Base-by-base conservation (phyloP, 1,140 invertebrate genomes). In the Bactericera cockerelli region DNA sequence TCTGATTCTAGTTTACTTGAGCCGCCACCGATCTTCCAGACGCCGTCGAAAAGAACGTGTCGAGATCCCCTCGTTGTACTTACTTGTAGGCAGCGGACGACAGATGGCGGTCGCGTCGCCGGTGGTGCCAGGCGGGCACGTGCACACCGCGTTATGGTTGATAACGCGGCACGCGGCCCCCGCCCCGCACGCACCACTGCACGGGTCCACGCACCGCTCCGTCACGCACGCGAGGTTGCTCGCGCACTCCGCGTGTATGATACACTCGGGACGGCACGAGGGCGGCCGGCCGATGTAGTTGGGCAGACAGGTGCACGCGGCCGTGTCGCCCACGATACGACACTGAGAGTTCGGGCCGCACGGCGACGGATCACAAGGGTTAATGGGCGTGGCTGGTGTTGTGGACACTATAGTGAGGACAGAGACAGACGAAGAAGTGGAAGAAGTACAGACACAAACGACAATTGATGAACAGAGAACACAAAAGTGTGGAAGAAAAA, bases 121-220 rank as follows among this genome's bases (percentile, higher is more conserved):
- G 36, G 72, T 73, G 62, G 74, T 79, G 6, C 79, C 79, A 39
- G 75, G 71, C 3, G 74, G 70, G 67, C 80, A 81, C n/a, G 71
- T 72, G 62, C 80, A 81, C 16, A 76, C 69, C 16, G 78, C 74
- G 19, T 73, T 73, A 61, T 81, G 79, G 63, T 79, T 76, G 26
- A 74, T 68, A 0, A 79, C 74, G 22, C 66, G 67, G 68, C 79
- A 81, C n/a, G 73, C 70, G 0, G 78, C 75, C 58, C 71, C 72
- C 19, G 70, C 63, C 3, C 79, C 79, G 63, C 79, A 80, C 11
- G 76, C 74, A 54, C 75, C 76, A 2, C 72, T 71, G 61, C 78
- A 79, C 36, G 77, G 77, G 61, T 79, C 73, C 58, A 65, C 63
- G 62, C 77, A 79, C 58, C 70, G 74, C 58, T 75, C 72, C 58